These are phyloP conservation scores for Serranus cabrilla DNA, from an alignment of 2,797 vertebrate species.

Conservation along the genomic window DNA sequence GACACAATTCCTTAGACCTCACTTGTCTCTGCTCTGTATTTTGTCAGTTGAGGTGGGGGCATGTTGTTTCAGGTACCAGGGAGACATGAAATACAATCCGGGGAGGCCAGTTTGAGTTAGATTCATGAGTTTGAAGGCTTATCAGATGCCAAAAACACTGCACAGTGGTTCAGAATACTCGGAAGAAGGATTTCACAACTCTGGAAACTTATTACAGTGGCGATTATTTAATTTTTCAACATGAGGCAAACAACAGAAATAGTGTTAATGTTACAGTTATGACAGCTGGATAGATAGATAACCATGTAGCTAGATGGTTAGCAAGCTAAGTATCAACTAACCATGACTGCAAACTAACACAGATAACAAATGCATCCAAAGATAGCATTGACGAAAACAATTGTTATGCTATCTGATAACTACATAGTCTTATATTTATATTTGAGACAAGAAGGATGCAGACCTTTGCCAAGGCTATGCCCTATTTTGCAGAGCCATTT, in stretches of 20 bases:
- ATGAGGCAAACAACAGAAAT: not conserved
- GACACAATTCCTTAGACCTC: not conserved
- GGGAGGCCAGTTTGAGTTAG: slow-evolving; percentile 11
- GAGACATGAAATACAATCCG: slow-evolving; percentile 30
- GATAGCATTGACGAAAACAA: too few species aligned
- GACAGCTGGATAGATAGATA: not conserved
- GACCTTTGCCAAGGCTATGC: too few species aligned
- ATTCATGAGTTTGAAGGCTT: slow-evolving; percentile 8
- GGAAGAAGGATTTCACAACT: slow-evolving; percentile 3
- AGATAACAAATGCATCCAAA: not conserved
- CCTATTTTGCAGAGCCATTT: too few species aligned
- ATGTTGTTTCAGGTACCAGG: slow-evolving; percentile 31
- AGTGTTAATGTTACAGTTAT: not conserved
- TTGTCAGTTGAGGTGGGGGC: not conserved
- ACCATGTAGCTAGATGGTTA: not conserved
- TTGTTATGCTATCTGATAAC: too few species aligned
- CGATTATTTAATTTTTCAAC: not conserved
- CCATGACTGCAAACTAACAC: not conserved
- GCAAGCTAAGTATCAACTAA: not conserved
- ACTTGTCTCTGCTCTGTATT: not conserved
- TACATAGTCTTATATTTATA: too few species aligned
- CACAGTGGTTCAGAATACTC: not conserved
- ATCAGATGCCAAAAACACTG: slow-evolving; percentile 17
- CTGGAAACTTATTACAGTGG: not conserved
- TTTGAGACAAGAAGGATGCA: too few species aligned